Conservation (phyloP, 2,113 vertebrate species). For the Pardalotus punctatus region DNA sequence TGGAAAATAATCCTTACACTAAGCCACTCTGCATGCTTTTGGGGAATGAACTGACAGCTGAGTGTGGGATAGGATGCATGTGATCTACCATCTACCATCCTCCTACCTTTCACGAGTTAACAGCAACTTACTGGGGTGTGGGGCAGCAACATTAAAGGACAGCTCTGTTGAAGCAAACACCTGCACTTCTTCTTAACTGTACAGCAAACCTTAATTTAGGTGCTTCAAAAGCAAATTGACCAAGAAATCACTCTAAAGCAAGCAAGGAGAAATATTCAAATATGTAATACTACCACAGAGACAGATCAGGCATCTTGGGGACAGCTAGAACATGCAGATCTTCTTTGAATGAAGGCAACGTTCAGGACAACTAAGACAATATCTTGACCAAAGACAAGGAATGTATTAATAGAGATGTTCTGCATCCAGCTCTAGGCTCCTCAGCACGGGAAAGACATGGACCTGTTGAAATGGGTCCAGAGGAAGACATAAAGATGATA, state of each 20-base stretch:
- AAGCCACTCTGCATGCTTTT: neutral
- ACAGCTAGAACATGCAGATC: neutral
- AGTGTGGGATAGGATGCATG: neutral
- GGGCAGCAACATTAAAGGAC: neutral
- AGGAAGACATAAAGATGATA: neutral
- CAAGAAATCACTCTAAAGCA: neutral
- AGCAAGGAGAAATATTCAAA: neutral
- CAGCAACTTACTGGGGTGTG: neutral
- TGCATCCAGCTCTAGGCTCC: neutral
- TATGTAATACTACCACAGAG: accelerated
- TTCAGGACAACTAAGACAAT: neutral
- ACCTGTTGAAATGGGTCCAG: neutral
- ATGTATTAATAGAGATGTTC: neutral
- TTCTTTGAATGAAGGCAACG: neutral
- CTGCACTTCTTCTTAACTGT: neutral
- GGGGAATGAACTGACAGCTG: neutral
- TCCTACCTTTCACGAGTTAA: neutral
- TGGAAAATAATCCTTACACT: neutral
- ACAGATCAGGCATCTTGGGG: neutral
- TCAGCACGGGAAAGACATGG: neutral
- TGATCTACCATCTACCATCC: neutral
- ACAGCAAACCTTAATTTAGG: neutral
- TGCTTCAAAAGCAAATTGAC: neutral
- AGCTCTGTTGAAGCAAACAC: neutral
- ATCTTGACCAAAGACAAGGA: neutral